Evolutionary conservation across 1,140 invertebrate species (phyloP).

Genomic region (Lepidurus couesii): DNA sequence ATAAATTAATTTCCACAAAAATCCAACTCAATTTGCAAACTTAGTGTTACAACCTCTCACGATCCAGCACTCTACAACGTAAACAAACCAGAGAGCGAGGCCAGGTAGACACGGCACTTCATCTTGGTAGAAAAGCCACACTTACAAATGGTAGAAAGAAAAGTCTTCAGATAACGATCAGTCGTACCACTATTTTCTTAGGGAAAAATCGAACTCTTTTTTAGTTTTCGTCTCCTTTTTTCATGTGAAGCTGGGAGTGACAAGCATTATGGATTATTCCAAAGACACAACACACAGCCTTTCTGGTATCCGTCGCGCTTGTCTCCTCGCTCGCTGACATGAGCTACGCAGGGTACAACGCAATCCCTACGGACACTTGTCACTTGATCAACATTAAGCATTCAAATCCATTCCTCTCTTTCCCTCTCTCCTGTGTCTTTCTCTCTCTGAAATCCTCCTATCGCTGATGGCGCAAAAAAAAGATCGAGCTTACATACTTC

Average conservation of each 20-base stretch:
- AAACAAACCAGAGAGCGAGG: too few relatives aligned
- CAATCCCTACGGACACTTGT: neutral
- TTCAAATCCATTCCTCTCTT: neutral
- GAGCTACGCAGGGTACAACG: neutral
- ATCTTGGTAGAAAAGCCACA: too few relatives aligned
- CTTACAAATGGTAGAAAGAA: neutral
- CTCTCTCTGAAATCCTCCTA: neutral
- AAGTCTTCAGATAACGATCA: neutral
- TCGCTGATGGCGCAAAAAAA: neutral
- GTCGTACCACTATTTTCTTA: too few relatives aligned
- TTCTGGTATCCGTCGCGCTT: neutral
- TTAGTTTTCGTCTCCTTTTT: neutral
- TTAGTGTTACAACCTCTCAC: too few relatives aligned
- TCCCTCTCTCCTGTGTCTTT: neutral
- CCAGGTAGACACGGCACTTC: too few relatives aligned
- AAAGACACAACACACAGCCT: neutral
- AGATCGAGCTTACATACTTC: neutral
- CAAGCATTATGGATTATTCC: constrained; percentile 11
- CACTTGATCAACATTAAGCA: constrained; percentile 19
- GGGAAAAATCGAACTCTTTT: neutral
- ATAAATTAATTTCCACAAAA: neutral
- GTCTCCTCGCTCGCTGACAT: neutral
- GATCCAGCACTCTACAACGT: too few relatives aligned
- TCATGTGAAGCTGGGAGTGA: neutral
- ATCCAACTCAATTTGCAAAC: too few relatives aligned